Evolutionary conservation across 2,113 vertebrate genomes (phyloP).

Genomic region (Gnathonemus echidnorhynchus): DNA sequence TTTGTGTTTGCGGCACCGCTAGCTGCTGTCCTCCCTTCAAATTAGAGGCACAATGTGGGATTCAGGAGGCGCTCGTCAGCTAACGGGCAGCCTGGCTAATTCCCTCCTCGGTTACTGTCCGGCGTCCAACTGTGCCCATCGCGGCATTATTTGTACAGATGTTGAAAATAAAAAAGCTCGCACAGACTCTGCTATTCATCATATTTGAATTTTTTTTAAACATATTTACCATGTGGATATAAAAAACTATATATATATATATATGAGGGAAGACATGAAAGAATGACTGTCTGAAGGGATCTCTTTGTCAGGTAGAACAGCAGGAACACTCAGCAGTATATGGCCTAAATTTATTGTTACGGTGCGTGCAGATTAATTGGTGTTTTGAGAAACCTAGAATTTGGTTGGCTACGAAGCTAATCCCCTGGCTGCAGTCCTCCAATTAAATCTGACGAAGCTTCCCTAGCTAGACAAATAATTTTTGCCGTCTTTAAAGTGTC

Average conservation of each 20-base stretch:
- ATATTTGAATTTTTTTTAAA: not conserved
- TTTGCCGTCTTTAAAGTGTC: not conserved
- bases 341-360: not conserved
- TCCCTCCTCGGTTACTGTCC: not conserved
- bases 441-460: not conserved
- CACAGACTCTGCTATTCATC: slow-evolving; percentile 5
- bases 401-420: not conserved
- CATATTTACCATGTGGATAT: slow-evolving; percentile 7
- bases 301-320: not conserved
- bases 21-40: not conserved
- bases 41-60: not conserved
- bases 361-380: not conserved
- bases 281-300: not conserved
- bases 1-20: not conserved
- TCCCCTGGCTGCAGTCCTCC: not conserved
- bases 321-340: not conserved
- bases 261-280: not conserved
- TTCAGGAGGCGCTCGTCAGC: not conserved
- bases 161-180: not conserved
- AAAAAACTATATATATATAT: not conserved
- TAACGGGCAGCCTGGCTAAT: not conserved
- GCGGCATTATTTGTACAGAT: not conserved
- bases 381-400: not conserved
- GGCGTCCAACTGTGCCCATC: not conserved
- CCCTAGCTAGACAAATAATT: not conserved